phyloP scores from a whole-genome alignment of 1,140 invertebrate genomes.

The Lepidurus packardi region DNA sequence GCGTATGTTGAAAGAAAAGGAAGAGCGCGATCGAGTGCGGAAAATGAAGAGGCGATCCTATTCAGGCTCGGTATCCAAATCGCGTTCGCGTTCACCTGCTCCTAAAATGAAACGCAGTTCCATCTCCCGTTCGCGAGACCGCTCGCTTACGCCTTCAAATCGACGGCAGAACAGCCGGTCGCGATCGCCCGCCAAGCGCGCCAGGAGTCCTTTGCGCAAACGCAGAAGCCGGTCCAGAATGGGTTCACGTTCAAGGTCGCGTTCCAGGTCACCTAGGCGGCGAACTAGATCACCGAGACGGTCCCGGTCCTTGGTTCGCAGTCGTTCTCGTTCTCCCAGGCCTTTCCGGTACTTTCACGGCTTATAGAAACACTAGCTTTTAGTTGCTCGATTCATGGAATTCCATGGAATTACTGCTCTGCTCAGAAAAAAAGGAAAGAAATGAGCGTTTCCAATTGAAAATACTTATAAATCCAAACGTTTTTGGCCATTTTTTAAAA shows the following conservation, averaged over 20 bases:
- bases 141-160: constrained; percentile 37
- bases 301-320: constrained; percentile 26
- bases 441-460: too few species aligned
- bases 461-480: too few species aligned
- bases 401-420: too few species aligned
- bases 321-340: constrained; percentile 35
- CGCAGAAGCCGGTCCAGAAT: constrained; percentile 36
- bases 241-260: constrained; percentile 40
- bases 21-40: constrained; percentile 58
- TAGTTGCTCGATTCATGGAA: too few species aligned
- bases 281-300: constrained; percentile 34
- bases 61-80: constrained; percentile 35
- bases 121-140: constrained; percentile 39
- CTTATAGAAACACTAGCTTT: too few species aligned
- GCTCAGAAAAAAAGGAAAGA: too few species aligned
- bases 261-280: constrained; percentile 39
- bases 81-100: constrained; percentile 37
- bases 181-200: constrained; percentile 27
- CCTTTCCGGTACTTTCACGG: constrained; percentile 10
- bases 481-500: too few species aligned
- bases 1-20: constrained; percentile 74
- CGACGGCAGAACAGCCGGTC: constrained; percentile 31
- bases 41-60: constrained; percentile 36
- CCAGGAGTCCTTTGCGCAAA: not conserved
- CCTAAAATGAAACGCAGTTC: constrained; percentile 37